phyloP scores from a whole-genome alignment of 2,888 invertebrate genomes.

The Endotricha flammealis region DNA sequence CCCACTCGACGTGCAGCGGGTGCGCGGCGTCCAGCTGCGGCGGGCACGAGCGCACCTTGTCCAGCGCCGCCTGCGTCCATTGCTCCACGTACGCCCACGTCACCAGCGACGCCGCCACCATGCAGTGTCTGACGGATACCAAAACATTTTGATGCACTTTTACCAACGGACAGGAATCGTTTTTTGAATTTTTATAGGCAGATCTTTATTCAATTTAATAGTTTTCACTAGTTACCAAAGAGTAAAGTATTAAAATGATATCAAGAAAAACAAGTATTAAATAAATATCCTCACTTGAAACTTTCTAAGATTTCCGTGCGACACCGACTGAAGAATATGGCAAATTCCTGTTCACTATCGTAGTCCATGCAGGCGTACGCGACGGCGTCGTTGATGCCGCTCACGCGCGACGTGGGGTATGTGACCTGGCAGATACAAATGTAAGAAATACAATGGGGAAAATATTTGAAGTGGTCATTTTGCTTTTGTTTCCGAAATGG shows the following conservation, averaged over 20 bases:
- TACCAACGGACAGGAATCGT: no score
- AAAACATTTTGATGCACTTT: no score
- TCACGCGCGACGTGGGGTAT: constrained; percentile 78
- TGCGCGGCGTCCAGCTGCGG: constrained; percentile 66
- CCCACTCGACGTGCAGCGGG: constrained; percentile 90
- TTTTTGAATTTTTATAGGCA: no score
- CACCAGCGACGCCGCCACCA: constrained; percentile 87
- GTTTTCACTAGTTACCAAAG: no score
- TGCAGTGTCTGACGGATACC: constrained; percentile 79
- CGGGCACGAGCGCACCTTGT: constrained; percentile 75
- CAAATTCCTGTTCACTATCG: constrained; percentile 94
- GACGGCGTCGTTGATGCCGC: constrained; percentile 71
- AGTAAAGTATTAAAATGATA: no score
- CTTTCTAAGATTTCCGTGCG: constrained; percentile 90
- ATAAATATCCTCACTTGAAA: constrained; percentile 64
- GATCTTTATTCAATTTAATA: no score
- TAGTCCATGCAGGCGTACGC: constrained; percentile 90
- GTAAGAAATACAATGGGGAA: no score
- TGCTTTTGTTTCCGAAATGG: no score
- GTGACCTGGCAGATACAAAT: no score
- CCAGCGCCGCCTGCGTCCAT: constrained; percentile 87
- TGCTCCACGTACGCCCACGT: constrained; percentile 90
- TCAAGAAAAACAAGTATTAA: not conserved
- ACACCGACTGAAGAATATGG: constrained; percentile 88
- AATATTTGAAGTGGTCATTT: no score